Percentiles rank a stretch among this genome's conserved stretches.
Evolutionary conservation across 2,113 vertebrate species (phyloP).

Genomic region (Muscicapa adusta): DNA sequence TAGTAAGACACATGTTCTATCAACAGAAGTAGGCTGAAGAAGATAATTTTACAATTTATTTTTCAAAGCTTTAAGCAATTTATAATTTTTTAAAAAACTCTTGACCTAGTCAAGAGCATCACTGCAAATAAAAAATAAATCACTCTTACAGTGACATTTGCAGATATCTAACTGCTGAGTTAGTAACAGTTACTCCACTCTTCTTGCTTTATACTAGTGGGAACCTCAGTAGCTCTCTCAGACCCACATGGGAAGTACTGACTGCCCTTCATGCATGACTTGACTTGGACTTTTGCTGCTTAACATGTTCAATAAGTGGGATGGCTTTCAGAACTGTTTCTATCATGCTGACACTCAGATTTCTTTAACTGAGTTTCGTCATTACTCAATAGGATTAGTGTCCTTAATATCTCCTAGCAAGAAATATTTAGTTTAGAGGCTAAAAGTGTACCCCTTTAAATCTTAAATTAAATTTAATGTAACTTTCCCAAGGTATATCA

Average conservation of each 20-base stretch:
- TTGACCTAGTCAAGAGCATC: background rate
- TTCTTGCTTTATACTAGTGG: background rate
- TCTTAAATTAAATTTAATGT: background rate
- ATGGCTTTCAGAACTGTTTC: background rate
- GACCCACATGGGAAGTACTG: background rate
- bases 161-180: background rate
- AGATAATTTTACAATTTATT: background rate
- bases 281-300: background rate
- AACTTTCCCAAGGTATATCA: background rate
- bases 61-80: background rate
- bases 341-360: background rate
- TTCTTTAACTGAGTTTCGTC: background rate
- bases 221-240: background rate
- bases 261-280: background rate
- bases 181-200: background rate
- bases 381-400: background rate
- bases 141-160: background rate
- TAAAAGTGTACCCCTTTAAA: background rate
- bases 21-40: background rate
- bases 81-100: background rate
- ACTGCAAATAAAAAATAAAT: background rate
- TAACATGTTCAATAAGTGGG: rapidly evolving
- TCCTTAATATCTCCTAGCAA: background rate
- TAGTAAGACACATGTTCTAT: background rate
- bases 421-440: background rate